Evolutionary conservation across 2,113 vertebrate species (phyloP), one percentile per base, ranked within the genome.

Genomic region (Macquaria australasica): DNA sequence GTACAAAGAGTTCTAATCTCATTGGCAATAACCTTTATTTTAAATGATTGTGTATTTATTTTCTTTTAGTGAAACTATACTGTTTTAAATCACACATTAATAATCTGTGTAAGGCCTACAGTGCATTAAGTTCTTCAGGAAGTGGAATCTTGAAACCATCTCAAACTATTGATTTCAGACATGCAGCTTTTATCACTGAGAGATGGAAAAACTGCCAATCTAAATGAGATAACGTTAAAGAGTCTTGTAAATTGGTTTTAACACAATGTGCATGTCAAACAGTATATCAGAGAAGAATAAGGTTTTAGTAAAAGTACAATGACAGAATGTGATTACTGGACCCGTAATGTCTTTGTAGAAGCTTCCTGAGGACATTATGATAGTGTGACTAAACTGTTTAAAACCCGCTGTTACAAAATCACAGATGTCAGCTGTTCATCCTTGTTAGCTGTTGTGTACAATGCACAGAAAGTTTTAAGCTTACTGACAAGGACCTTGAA

Each of bases 401-500:
- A 87, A 78, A 74, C 43, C 51, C 53, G 21, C 51, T 70, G 66
- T 51, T 72, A 83, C n/a, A 64, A 50, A 51, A 51, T 77, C 31
- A 77, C 43, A 55, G 72, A 34, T 58, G 48, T 62, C 41, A 64
- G 41, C 39, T 76, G 21, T 25, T 51, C 60, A 53, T 51, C 73
- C 28, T 48, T 18, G 45, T 20, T 59, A 25, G 7, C 21, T 69
- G 50, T 16, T 50, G n/a, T 67, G 41, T 66, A 6, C 25, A 70
- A 76, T 34, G 67, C 2, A 28, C 34, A 67, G 23, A 80, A 81
- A 63, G 58, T 77, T 83, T 73, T 25, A 31, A 53, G 73, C 39
- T 70, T 16, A 15, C 20, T 41, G 78, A 73, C 64, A 83, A 72
- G 77, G 70, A 92, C 84, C 81, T 91, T 87, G 87, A 80, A 59